Conservation (phyloP, 2,797 vertebrate genomes). For the Decapterus maruadsi region DNA sequence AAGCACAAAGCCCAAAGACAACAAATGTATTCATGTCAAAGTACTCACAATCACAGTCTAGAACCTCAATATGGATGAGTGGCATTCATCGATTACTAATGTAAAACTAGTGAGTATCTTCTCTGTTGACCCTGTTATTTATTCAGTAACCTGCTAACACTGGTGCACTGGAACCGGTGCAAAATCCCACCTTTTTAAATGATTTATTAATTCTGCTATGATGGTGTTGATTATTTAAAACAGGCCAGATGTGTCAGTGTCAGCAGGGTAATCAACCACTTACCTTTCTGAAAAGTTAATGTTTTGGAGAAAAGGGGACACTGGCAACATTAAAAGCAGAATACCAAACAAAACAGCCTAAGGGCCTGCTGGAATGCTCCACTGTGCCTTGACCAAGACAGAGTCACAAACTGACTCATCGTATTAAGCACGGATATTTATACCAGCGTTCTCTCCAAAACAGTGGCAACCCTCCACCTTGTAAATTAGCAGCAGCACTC, state of each 20-base stretch:
- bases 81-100: not conserved
- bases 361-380: conserved; percentile 44
- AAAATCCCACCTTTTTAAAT: conserved; percentile 24
- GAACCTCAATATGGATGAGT: not conserved
- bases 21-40: not conserved
- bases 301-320: conserved; percentile 30
- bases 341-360: conserved; percentile 35
- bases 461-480: conserved; percentile 55
- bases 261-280: conserved; percentile 35
- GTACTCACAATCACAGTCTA: not conserved
- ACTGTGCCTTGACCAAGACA: conserved; percentile 35
- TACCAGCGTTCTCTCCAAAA: conserved; percentile 31
- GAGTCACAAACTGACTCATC: conserved; percentile 49
- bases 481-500: conserved; percentile 70
- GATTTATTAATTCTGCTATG: conserved; percentile 44
- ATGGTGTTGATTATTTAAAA: conserved; percentile 43
- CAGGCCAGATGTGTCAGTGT: conserved; percentile 29
- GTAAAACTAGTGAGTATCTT: not conserved
- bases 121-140: not conserved
- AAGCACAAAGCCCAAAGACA: not conserved
- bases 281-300: conserved; percentile 39
- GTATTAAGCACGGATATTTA: conserved; percentile 59
- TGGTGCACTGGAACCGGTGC: not conserved
- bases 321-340: conserved; percentile 33
- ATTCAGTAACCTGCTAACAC: conserved; percentile 11